Base-by-base conservation (phyloP, 2,113 vertebrate genomes). In the Rallus limicola region DNA sequence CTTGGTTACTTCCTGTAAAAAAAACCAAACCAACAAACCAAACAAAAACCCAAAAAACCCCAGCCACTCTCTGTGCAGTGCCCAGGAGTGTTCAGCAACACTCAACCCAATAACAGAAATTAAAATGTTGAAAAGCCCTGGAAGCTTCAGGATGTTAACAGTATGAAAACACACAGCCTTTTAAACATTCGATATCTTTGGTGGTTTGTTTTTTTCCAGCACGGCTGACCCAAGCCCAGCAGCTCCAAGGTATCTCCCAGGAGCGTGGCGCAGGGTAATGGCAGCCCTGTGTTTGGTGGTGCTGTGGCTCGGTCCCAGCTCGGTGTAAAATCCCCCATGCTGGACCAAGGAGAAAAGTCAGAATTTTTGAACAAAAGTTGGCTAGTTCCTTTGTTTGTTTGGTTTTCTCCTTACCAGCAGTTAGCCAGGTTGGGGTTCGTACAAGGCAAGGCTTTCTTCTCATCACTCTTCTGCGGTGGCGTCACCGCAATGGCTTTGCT, bases 1-100 rank as follows among this genome's bases (percentile, higher is more conserved):
- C 87, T 90, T 95, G 56, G 67, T 82, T 89, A 62, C 75, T 94
- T 96, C 94, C 94, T 94, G 81, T 55, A 6, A 29, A 78, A 92
- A 40, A 46, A 33, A 13, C 48, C 48, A 65, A n/a, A 52, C 13
- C 20, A 26, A 15, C 21, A 25, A 52, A 52, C 50, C 48, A 23
- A 50, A 50, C 50, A 52, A 52, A 53, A 53, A 53, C 48, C 19
- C 48, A 23, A 23, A 20, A 48, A 48, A 48, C 21, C 48, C 44
- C 44, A 52, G 8, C n/a, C 15, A 79, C 70, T 85, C 0, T 11
- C 87, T 17, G 3, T 67, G 64, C 2, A 0, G 10, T 92, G 65
- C 72, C 91, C 2, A 20, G 70, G 44, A 71, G 87, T 91, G 70
- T 89, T 90, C 85, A 82, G 70, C 55, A 93, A 19, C 87, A 82